Evolutionary conservation across 2,113 vertebrate species (phyloP), one percentile per base, ranked within the genome.

Genomic region (Clarias macrocephalus): DNA sequence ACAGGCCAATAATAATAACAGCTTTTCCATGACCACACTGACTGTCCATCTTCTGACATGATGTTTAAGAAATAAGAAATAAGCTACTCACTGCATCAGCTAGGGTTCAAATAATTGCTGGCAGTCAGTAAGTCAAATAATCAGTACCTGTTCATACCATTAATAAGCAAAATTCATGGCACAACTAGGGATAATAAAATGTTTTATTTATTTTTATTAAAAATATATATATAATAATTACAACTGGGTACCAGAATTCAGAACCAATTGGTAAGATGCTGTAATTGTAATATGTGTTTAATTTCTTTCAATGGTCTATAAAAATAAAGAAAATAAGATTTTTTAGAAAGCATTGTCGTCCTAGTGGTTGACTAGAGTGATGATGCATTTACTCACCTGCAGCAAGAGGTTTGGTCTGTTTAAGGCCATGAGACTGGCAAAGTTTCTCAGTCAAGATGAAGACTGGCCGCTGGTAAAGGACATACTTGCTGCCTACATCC

Each of bases 371-470:
- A 10, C 23, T 2, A 65, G 33, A 70, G 48, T 59, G 12, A 33
- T 30, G 48, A 72, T 60, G 79, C 56, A 60, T 60, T 33, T 80
- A 88, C 89, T 94, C 92, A 97, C 97, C 96, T 87, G 94, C 93
- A 92, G 91, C 92, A 62, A 92, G 90, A 3, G 92, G 87, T 90
- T 93, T 94, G 88, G 88, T 90, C 81, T 95, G 94, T 86, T 93
- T 95, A 63, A 97, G 91, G 52, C 94, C 92, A 9, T 95, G 90
- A 68, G 88, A 90, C 86, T 95, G 93, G 2, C 90, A 79, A 7
- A 96, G 92, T 91, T 96, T 97, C 89, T 95, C 95, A 0, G 94
- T 87, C 68, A 96, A 88, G 37, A 96, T 88, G 70, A 97, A 95
- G 30, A 95, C 25, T 0, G 96, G 96, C 65, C 94, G 91, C 82